Evolutionary conservation across 1,140 invertebrate genomes (phyloP), one percentile per base, ranked within the genome.

Genomic region (Drosophila sucinea): DNA sequence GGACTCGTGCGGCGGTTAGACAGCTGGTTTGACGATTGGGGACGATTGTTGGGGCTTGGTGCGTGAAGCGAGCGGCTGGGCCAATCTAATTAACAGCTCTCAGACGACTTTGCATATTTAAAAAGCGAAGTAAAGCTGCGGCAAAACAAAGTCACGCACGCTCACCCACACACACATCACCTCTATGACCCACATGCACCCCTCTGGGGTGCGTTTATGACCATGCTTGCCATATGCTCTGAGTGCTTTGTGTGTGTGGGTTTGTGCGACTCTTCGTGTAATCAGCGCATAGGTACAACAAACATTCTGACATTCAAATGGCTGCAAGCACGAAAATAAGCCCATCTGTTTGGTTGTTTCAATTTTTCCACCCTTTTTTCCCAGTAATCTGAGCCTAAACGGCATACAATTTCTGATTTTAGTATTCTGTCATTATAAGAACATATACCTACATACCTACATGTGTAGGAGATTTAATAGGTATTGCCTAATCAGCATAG

Each of bases 41-140:
- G 71, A 74, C 8, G 44, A 2, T 1, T 7, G 2, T 4, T 25
- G 4, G 44, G 17, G 17, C 2, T 23, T 23, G 6, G 23, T 1
- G 23, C 1, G 6, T 6, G 44, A 7, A 25, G 6, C 6, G 44
- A 25, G 44, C 17, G 44, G 17, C 11, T 23, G 4, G n/a, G 44
- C 6, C 44, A 25, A 74, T 74, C 55, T 78, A 78, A 78, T 78
- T 78, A 78, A 78, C 75, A 74, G 75, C 75, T 78, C 63, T 54
- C 67, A 70, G 67, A 70, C 75, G 58, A 74, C 60, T 78, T 71
- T 78, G 64, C 72, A 78, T 74, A 74, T 75, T 62, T 71, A 62
- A 57, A 67, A 51, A 51, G 44, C 44, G 44, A 27, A 67, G 70
- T 57, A 60, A 64, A 67, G 56, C 60, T 38, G 10, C 7, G 7